These are phyloP conservation scores for Paguma larvata DNA, from an alignment of 2,797 vertebrate genomes.

Conservation along the genomic window DNA sequence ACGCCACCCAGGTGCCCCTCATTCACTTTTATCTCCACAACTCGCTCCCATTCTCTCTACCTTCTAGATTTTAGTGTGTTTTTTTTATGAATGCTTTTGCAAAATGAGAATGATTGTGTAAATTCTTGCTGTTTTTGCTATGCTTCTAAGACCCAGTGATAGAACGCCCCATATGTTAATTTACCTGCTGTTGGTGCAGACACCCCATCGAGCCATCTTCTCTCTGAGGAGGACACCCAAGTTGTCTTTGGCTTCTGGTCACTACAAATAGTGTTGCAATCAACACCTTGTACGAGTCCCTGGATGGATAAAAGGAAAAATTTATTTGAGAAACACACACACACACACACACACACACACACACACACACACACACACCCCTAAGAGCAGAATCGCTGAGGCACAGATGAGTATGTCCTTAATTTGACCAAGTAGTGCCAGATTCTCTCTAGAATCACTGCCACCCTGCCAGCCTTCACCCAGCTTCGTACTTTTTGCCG, in stretches of 20 bases:
- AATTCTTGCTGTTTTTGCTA: not conserved
- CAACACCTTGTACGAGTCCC: not conserved
- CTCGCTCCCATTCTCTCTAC: not conserved
- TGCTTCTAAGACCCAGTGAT: not conserved
- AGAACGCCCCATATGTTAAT: not conserved
- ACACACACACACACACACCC: not conserved
- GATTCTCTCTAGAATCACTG: not conserved
- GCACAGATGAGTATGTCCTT: not conserved
- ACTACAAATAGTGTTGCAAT: not conserved
- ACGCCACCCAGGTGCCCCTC: too few species aligned
- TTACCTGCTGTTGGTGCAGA: not conserved
- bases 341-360: not conserved
- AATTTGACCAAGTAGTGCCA: not conserved
- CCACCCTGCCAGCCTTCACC: not conserved
- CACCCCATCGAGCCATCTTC: not conserved
- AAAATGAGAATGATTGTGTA: not conserved
- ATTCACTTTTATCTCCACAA: not conserved
- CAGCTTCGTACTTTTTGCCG: not conserved
- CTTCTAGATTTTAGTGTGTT: not conserved
- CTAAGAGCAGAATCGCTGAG: not conserved
- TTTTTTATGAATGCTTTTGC: not conserved
- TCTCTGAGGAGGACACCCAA: not conserved
- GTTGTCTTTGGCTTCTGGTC: not conserved
- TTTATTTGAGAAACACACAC: not conserved
- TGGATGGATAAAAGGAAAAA: not conserved